Base-by-base conservation (phyloP, 1,140 invertebrate species). In the Drosophila setifemur region DNA sequence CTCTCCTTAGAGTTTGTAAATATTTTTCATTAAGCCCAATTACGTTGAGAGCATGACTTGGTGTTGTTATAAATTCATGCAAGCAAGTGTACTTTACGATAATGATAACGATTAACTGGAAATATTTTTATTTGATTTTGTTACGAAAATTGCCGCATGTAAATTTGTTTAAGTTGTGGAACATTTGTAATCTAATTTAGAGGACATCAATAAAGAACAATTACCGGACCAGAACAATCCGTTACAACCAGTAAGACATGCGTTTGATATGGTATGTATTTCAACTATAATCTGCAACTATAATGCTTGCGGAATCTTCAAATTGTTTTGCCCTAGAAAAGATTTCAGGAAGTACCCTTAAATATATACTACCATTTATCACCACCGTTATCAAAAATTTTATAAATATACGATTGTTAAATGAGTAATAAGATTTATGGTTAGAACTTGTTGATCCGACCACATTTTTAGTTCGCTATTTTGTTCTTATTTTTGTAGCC, bases 31-130 rank as follows among this genome's bases (percentile, higher is more conserved):
- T 53, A 53, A 66, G 61, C 60, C 37, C 52, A 33, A 40, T 35
- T 69, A 25, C 43, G 35, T 72, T 75, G 23, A 57, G 54, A 81
- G 45, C 72, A 71, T 69, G 60, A 73, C 58, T 71, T 81, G 76
- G 78, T 82, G 68, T 77, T 77, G 74, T 77, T 77, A 68, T 78
- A 48, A 48, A 78, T 78, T 73, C 37, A 61, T 55, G 68, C 42
- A 50, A 26, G 57, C 21, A 48, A 53, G 61, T 26, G 39, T 50
- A 29, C 29, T 16, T 48, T 57, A 50, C 37, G 37, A 26, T 63
- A 54, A 31, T 57, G 33, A 69, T 55, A 57, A 57, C 23, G 33
- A 73, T 43, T 54, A 52, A 70, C 26, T 66, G 71, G 29, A 73
- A 69, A 68, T 47, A 54, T 72, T 66, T 37, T 72, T 52, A 63